phyloP scores from a whole-genome alignment of 1,140 invertebrate species.

The Hypothenemus hampei region DNA sequence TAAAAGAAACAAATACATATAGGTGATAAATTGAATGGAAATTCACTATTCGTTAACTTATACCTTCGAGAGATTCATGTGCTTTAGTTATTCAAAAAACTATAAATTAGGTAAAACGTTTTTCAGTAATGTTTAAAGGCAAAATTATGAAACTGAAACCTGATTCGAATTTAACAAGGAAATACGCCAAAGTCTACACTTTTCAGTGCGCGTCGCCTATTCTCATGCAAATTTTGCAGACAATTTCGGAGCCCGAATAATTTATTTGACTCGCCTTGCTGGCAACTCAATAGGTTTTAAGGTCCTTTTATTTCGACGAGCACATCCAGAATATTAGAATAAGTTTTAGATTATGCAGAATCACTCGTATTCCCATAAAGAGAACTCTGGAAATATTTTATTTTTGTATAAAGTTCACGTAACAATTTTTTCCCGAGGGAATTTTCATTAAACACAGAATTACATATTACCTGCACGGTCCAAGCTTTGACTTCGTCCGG shows the following conservation, averaged over 20 bases:
- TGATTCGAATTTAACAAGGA: not conserved
- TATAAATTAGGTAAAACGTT: too few relatives aligned
- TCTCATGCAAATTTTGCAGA: conserved; percentile 42
- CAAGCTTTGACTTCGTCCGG: conserved; percentile 98
- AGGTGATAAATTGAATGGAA: too few relatives aligned
- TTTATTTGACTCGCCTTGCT: conserved; percentile 35
- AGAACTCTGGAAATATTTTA: too few relatives aligned
- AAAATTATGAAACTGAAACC: not conserved
- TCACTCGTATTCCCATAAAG: too few relatives aligned
- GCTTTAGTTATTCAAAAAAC: too few relatives aligned
- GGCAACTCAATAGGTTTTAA: conserved; percentile 24
- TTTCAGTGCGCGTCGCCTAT: conserved; percentile 30
- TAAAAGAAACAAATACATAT: too few relatives aligned
- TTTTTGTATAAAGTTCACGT: not conserved
- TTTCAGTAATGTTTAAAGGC: too few relatives aligned
- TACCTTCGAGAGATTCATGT: too few relatives aligned
- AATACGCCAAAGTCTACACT: conserved; percentile 15
- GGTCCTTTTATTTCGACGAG: conserved; percentile 28
- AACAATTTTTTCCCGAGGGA: not conserved
- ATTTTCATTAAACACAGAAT: conserved; percentile 1
- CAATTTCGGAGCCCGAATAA: conserved; percentile 40
- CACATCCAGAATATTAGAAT: conserved; percentile 28
- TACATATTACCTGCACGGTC: conserved; percentile 85
- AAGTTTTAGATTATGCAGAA: conserved; percentile 23
- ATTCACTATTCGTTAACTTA: too few relatives aligned